phyloP scores from a whole-genome alignment of 92 coral and sea anemone species.

The Siderastrea siderea region DNA sequence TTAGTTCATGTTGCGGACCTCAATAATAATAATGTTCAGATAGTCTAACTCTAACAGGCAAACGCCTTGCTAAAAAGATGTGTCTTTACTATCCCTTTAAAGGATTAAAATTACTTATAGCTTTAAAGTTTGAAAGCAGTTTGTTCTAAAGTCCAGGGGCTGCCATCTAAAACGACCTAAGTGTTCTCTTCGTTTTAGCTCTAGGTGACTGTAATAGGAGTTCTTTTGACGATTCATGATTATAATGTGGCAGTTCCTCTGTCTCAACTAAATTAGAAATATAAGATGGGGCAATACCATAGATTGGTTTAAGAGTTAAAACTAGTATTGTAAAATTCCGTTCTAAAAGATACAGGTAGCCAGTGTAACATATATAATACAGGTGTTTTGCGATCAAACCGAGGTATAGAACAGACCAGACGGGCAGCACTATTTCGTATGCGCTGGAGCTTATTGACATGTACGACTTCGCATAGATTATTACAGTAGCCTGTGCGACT shows the following conservation, averaged over 20 bases:
- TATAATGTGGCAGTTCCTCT: not conserved
- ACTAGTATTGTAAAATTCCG: not conserved
- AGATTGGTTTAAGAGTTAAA: constrained; percentile 5
- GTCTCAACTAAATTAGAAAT: not conserved
- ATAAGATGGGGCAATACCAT: not conserved
- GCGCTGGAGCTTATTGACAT: constrained; percentile 31
- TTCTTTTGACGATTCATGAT: not conserved
- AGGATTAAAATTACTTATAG: too few relatives aligned
- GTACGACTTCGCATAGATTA: constrained; percentile 18
- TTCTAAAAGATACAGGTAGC: constrained; percentile 27
- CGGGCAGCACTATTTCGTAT: constrained; percentile 30
- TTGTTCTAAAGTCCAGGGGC: too few relatives aligned
- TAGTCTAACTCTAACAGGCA: too few relatives aligned
- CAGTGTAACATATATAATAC: constrained; percentile 17
- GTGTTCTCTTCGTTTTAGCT: not conserved
- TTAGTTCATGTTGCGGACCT: too few relatives aligned
- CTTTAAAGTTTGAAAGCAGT: too few relatives aligned
- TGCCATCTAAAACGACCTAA: not conserved
- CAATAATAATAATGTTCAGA: too few relatives aligned
- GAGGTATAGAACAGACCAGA: constrained; percentile 9
- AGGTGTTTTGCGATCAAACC: constrained; percentile 17
- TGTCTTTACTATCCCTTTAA: too few relatives aligned
- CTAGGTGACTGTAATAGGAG: not conserved
- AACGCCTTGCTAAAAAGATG: too few relatives aligned
- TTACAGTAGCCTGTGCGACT: constrained; percentile 14